Base-by-base conservation (phyloP, 2,113 vertebrate species). In the Gasterosteus nipponicus region DNA sequence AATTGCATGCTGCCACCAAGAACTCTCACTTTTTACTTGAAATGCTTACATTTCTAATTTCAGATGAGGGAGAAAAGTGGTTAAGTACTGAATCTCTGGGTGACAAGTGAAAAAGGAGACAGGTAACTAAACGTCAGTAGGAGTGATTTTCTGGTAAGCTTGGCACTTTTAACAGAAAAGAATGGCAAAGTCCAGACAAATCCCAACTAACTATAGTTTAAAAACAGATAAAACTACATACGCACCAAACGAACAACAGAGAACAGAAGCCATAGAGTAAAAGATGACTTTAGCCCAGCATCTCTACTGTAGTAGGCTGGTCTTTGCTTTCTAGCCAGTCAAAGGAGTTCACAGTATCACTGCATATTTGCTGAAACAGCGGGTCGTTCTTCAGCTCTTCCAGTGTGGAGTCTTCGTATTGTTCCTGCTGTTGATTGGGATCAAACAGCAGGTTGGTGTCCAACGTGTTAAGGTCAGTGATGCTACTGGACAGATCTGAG, bases 291-390 rank as follows among this genome's bases (percentile, higher is more conserved):
- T 94, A 99, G 94, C 98, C 97, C 95, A 99, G 93, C 98, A 99
- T 99, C 94, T 99, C 97, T 86, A 99, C 97, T 84, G 98, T 96
- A 83, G 97, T 96, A 78, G 97, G 95, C 92, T 99, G 98, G 95
- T 99, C 98, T 95, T 99, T 99, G 94, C 96, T 99, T 92, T 99
- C 98, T 93, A 99, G 96, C 98, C 98, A 99, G 86, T 99, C 98
- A 90, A 99, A 99, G 93, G 97, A 96, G 93, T 95, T 97, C 91
- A 98, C 97, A 89, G 98, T 98, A 92, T 99, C 98, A 89, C 95
- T 98, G 95, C 98, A 99, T 93, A 99, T 99, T 89, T 99, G 98
- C 91, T 99, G 97, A 94, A 99, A 99, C 81, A 99, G 95, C 39
- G 98, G 97, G 92, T 99, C 98, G 44, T 99, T 98, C 93, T 99